Base-by-base conservation (phyloP, 2,888 invertebrate species). In the Xanthia icteritia region DNA sequence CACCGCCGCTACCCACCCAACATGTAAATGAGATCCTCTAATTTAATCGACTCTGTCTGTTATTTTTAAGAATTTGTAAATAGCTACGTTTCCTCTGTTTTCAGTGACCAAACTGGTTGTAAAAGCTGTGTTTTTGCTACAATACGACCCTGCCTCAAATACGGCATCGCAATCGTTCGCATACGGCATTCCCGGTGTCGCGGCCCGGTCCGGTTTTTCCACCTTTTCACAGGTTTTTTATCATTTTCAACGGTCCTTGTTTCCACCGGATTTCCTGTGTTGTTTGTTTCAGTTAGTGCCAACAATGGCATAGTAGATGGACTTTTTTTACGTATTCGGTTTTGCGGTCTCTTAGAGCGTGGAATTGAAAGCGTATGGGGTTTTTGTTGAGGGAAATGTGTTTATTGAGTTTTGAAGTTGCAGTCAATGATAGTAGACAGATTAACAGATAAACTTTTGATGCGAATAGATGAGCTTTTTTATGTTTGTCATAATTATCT, bases 271-370 rank as follows among this genome's bases (percentile, higher is more conserved):
- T 91, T 90, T 90, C 86, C 89, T 82, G 85, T 78, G 79, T 85
- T 86, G 89, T 92, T 90, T 91, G 87, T 92, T 92, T 91, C 89
- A 87, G 88, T 89, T 89, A 88, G 88, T 84, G 87, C 80, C 64
- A 86, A 82, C 88, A 82, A 77, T 80, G 77, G 77, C 64, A 68
- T 69, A 72, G 82, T 73, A 75, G 39, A 66, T 75, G 75, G 27
- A 68, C 13, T 64, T 60, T 51, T 27, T 76, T 79, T 48, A 70
- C 73, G 73, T 71, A 77, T 77, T 72, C 65, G 73, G 68, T 82
- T 82, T 82, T 74, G 81, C 71, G 82, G 67, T 70, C 81, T 74
- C 76, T 71, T 80, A 83, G 69, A 75, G 76, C 83, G 61, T 54
- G 69, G 66, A 71, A 78, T 82, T 82, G 73, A 83, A 74, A 82